phyloP scores from a whole-genome alignment of 2,888 invertebrate genomes.

The Stictocephala bisonia region DNA sequence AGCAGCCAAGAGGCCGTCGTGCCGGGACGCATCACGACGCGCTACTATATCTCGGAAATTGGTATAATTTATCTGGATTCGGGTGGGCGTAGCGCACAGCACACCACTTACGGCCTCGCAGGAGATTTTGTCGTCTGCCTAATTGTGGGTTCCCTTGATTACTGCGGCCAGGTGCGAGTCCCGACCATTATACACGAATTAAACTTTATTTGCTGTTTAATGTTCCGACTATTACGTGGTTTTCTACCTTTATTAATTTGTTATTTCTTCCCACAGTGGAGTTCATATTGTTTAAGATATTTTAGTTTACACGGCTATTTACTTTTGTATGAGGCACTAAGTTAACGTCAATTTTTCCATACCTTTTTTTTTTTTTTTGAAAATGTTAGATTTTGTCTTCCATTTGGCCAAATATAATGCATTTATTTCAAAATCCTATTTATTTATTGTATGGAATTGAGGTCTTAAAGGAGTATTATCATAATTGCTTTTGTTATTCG shows the following conservation, averaged over 20 bases:
- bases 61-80: conserved; percentile 47
- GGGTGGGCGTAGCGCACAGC: conserved; percentile 37
- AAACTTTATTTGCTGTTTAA: conserved; percentile 31
- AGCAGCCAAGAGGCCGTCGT: background rate
- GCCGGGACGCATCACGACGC: conserved; percentile 26
- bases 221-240: background rate
- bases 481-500: no score
- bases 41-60: conserved; percentile 48
- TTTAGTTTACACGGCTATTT: no score
- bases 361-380: no score
- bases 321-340: no score
- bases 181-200: conserved; percentile 29
- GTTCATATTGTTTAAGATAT: no score
- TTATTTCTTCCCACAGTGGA: no score
- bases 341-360: no score
- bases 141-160: conserved; percentile 28
- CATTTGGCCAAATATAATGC: no score
- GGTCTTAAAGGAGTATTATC: no score
- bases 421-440: no score
- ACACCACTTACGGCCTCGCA: conserved; percentile 24
- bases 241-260: conserved; percentile 36
- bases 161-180: conserved; percentile 13
- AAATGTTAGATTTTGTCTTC: no score
- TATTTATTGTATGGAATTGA: no score
- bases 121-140: conserved; percentile 41